phyloP scores from a whole-genome alignment of 2,113 vertebrate genomes.

The Macaca mulatta region DNA sequence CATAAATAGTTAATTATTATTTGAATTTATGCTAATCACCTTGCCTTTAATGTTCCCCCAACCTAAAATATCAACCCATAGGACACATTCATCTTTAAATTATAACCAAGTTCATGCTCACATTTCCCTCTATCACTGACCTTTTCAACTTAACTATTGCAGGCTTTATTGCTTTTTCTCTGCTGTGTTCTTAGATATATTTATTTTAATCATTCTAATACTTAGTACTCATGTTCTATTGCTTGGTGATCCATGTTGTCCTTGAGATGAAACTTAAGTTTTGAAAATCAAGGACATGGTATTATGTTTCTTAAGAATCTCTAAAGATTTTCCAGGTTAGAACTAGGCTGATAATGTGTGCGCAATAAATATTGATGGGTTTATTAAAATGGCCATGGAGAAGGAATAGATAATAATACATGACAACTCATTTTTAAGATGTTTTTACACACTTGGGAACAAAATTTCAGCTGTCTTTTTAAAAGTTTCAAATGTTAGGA shows the following conservation, averaged over 20 bases:
- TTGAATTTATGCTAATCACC: background rate
- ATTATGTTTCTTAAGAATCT: background rate
- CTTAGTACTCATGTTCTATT: background rate
- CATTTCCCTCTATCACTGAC: background rate
- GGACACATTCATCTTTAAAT: background rate
- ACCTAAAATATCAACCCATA: background rate
- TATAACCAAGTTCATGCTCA: background rate
- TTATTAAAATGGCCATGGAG: slow-evolving; percentile 27
- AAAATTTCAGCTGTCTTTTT: slow-evolving; percentile 48
- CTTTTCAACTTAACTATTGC: background rate
- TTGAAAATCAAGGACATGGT: background rate
- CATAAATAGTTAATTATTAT: background rate
- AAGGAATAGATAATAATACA: background rate
- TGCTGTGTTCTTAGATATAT: background rate
- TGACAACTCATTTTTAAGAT: background rate
- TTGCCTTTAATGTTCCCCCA: background rate
- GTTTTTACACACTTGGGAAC: slow-evolving; percentile 24
- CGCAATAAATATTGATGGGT: background rate
- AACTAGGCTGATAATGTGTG: background rate
- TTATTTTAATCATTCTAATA: background rate
- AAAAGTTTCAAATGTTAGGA: slow-evolving; percentile 60
- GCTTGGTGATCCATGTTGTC: background rate
- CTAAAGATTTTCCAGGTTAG: background rate
- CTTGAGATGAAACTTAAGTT: background rate
- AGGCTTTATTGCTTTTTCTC: background rate